These are phyloP conservation scores for Typhlichthys subterraneus DNA, from an alignment of 2,797 vertebrate species.

Conservation along the genomic window DNA sequence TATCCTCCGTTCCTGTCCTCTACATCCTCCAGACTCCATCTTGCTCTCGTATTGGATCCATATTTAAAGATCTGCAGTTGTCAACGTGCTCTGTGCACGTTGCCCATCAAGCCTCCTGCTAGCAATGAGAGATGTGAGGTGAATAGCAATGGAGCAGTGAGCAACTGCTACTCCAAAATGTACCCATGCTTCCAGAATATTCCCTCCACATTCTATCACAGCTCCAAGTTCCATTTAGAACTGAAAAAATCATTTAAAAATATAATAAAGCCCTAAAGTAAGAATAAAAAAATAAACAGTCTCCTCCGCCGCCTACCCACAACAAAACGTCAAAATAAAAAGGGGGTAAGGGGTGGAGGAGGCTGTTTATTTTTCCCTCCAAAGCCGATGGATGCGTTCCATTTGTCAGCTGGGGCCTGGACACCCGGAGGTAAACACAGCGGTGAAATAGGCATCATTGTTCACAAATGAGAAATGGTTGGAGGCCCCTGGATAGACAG, in stretches of 20 bases:
- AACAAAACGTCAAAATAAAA: background rate
- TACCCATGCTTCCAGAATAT: constrained; percentile 37
- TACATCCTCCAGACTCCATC: no score
- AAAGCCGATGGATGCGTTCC: constrained; percentile 64
- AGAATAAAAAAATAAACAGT: constrained; percentile 17
- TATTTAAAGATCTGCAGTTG: constrained; percentile 51
- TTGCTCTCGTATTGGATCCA: constrained; percentile 50
- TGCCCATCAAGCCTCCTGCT: constrained; percentile 44
- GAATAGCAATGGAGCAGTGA: constrained; percentile 6
- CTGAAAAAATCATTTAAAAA: constrained; percentile 6
- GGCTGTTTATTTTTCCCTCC: constrained; percentile 62
- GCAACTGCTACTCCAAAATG: no score
- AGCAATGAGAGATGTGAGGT: constrained; percentile 30
- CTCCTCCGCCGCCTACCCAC: background rate
- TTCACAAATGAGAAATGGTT: constrained; percentile 69
- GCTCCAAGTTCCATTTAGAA: constrained; percentile 48
- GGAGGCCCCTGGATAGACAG: constrained; percentile 33
- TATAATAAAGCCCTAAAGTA: constrained; percentile 44
- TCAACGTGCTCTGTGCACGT: constrained; percentile 45
- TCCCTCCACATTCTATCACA: constrained; percentile 44
- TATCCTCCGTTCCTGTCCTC: no score
- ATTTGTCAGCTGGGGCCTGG: constrained; percentile 68
- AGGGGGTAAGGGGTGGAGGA: background rate
- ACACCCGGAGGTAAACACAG: constrained; percentile 63
- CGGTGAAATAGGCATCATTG: constrained; percentile 67